Evolutionary conservation across 2,797 vertebrate species (phyloP).

Genomic region (Gymnocypris eckloni): DNA sequence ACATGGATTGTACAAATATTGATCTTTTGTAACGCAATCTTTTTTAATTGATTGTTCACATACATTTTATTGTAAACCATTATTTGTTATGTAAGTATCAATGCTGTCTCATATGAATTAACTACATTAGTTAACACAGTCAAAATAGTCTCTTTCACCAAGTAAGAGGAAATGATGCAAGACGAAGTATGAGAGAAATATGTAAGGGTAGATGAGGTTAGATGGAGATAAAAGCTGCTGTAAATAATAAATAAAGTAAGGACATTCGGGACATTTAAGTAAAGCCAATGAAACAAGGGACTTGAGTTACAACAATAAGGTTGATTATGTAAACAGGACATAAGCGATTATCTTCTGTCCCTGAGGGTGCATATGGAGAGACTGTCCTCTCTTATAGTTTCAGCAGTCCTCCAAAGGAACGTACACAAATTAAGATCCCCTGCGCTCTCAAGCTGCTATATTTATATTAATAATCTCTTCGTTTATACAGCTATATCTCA

Average conservation of each 20-base stretch:
- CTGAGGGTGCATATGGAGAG: slow-evolving; percentile 30
- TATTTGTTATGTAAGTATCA: neutral
- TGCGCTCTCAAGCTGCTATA: neutral
- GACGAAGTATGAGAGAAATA: neutral
- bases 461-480: neutral
- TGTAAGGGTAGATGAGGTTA: slow-evolving; percentile 2
- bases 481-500: neutral
- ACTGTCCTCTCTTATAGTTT: neutral
- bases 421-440: neutral
- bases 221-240: neutral
- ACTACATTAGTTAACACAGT: neutral
- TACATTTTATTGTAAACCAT: neutral
- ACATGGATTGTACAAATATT: too few relatives aligned
- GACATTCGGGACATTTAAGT: slow-evolving; percentile 13
- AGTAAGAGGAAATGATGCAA: neutral
- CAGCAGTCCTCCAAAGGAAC: neutral
- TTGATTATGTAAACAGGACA: slow-evolving; percentile 70
- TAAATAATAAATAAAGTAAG: slow-evolving; percentile 4
- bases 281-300: slow-evolving; percentile 46
- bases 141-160: neutral
- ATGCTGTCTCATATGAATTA: neutral
- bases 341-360: slow-evolving; percentile 60
- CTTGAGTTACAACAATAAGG: slow-evolving; percentile 59
- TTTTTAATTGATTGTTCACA: too few relatives aligned
- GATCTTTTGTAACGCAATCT: neutral